Evolutionary conservation across 92 coral and sea anemone species (phyloP).

Genomic region (Plumapathes pennacea): DNA sequence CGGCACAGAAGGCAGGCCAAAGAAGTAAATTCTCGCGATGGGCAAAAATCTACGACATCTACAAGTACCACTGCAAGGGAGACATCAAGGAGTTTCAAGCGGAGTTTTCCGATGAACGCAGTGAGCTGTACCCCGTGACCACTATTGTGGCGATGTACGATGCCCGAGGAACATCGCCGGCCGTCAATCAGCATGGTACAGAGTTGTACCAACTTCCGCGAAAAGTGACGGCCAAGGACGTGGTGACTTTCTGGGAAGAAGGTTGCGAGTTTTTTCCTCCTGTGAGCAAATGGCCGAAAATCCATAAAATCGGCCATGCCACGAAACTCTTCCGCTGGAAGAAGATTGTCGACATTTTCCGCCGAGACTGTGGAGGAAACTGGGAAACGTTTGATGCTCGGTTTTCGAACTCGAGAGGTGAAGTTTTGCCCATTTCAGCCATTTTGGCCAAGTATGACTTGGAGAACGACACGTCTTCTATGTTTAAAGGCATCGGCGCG

Average conservation of each 20-base stretch:
- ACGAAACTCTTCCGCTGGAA: constrained; percentile 98
- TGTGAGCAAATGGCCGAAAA: constrained; percentile 91
- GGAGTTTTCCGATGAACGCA: constrained; percentile 85
- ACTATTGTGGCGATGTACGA: constrained; percentile 98
- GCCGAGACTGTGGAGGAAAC: constrained; percentile 86
- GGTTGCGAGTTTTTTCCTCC: constrained; percentile 95
- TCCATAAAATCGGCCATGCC: constrained; percentile 96
- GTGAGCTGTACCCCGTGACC: constrained; percentile 88
- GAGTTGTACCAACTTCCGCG: constrained; percentile 90
- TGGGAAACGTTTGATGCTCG: constrained; percentile 93
- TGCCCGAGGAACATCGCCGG: constrained; percentile 75
- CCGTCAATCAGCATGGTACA: constrained; percentile 18
- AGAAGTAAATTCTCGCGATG: constrained; percentile 99
- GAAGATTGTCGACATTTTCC: constrained; percentile 94
- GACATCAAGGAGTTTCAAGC: constrained; percentile 74
- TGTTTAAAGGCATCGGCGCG: constrained; percentile 31
- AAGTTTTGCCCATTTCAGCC: constrained; percentile 92
- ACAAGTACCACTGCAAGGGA: constrained; percentile 89
- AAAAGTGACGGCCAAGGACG: constrained; percentile 93
- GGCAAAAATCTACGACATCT: constrained; percentile 97
- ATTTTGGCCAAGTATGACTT: constrained; percentile 92
- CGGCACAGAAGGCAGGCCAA: constrained; percentile 93
- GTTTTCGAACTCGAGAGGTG: constrained; percentile 79
- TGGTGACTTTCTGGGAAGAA: constrained; percentile 93
- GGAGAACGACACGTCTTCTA: constrained; percentile 77